These are phyloP conservation scores for Elegia similella DNA, from an alignment of 2,888 invertebrate species.

Conservation along the genomic window DNA sequence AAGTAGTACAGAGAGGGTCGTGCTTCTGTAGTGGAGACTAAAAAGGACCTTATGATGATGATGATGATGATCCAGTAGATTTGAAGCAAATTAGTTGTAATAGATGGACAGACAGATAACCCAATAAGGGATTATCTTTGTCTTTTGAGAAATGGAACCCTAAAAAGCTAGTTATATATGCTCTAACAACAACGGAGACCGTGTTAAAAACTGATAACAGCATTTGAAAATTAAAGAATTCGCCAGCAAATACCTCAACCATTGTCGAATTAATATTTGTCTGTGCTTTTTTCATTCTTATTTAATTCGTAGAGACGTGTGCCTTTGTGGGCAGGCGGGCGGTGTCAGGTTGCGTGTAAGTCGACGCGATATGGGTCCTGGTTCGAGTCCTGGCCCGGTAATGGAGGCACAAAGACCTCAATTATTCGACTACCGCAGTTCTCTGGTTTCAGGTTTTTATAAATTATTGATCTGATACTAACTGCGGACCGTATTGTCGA, in stretches of 20 bases:
- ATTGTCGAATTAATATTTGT: slow-evolving; percentile 6
- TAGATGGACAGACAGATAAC: too few species aligned
- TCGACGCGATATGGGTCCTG: slow-evolving; percentile 26
- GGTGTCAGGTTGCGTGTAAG: slow-evolving; percentile 38
- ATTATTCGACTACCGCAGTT: slow-evolving; percentile 31
- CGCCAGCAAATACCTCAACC: background rate
- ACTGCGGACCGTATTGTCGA: background rate
- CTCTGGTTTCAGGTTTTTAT: slow-evolving; percentile 25
- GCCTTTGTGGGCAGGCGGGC: slow-evolving; percentile 41
- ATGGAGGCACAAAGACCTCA: slow-evolving; percentile 29
- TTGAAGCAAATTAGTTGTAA: too few species aligned
- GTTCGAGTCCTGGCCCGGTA: slow-evolving; percentile 24
- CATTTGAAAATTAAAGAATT: slow-evolving; percentile 12
- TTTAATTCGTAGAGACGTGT: slow-evolving; percentile 44
- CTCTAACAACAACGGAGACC: too few species aligned
- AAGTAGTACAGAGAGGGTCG: too few species aligned
- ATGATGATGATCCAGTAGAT: too few species aligned
- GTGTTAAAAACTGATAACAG: background rate
- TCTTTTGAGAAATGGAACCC: too few species aligned
- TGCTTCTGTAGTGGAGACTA: too few species aligned
- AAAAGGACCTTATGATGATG: too few species aligned
- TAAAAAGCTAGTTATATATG: too few species aligned
- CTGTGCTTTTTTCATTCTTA: slow-evolving; percentile 15
- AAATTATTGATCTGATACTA: slow-evolving; percentile 8
- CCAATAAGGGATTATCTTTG: too few species aligned